Conservation (phyloP, 2,113 vertebrate genomes). For the Nyctereutes procyonoides region DNA sequence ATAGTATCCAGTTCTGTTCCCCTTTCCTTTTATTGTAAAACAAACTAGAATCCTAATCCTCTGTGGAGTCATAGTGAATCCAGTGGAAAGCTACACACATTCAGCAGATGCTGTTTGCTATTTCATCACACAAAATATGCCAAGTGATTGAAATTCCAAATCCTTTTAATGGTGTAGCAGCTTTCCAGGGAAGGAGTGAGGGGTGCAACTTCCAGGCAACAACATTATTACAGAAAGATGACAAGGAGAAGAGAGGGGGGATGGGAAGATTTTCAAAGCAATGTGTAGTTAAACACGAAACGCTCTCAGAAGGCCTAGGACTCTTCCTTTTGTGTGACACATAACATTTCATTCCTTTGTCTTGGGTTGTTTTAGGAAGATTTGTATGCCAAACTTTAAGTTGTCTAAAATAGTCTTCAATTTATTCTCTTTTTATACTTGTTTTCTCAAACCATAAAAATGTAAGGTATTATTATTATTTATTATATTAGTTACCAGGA, state of each 20-base stretch:
- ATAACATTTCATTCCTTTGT: background rate
- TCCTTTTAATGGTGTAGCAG: background rate
- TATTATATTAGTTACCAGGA: background rate
- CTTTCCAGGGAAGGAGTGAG: background rate
- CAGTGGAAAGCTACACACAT: background rate
- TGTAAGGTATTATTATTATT: background rate
- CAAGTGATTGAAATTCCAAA: background rate
- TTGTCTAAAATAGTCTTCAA: background rate
- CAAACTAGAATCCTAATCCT: background rate
- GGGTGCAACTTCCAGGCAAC: background rate
- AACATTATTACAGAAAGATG: background rate
- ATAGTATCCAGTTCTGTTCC: background rate
- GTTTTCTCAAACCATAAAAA: background rate
- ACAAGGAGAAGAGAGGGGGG: background rate
- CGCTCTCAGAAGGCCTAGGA: fast-evolving
- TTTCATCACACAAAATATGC: background rate
- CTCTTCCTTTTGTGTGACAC: background rate
- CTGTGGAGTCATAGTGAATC: background rate
- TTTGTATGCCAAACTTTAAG: background rate
- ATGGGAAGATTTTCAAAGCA: background rate
- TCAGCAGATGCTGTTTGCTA: background rate
- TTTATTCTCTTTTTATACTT: background rate
- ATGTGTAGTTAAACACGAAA: background rate
- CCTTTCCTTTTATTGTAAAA: background rate
- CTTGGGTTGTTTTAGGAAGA: background rate